These are phyloP conservation scores for Lepisosteus osseus DNA, from an alignment of 2,113 vertebrate genomes.

Conservation along the genomic window DNA sequence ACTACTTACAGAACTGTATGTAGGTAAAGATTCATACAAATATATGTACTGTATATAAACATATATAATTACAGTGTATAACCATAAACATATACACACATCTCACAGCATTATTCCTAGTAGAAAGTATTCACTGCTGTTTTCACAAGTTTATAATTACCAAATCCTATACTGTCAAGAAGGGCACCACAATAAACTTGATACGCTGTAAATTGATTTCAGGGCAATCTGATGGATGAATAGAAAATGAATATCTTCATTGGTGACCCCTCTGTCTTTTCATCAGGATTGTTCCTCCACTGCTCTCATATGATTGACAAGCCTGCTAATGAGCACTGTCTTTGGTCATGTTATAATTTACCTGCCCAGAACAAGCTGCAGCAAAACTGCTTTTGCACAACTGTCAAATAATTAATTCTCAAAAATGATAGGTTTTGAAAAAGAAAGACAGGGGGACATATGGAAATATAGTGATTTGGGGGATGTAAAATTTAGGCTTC, in stretches of 20 bases:
- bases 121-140: conserved; percentile 35
- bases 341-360: conserved; percentile 65
- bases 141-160: conserved; percentile 41
- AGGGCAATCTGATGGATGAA: conserved; percentile 70
- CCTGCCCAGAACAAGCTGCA: conserved; percentile 46
- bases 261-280: conserved; percentile 54
- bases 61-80: neutral
- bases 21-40: too few species aligned
- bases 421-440: neutral
- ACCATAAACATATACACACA: neutral
- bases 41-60: neutral
- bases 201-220: conserved; percentile 69
- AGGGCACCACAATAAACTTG: conserved; percentile 48
- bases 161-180: conserved; percentile 42
- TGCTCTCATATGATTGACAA: conserved; percentile 64
- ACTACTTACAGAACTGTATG: too few species aligned
- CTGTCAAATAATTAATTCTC: conserved; percentile 36
- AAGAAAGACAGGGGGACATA: neutral
- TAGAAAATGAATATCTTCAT: conserved; percentile 64
- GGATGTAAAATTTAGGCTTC: too few species aligned
- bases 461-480: too few species aligned
- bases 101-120: conserved; percentile 29
- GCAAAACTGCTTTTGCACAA: conserved; percentile 36
- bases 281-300: conserved; percentile 53
- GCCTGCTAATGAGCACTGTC: conserved; percentile 67